Evolutionary conservation across 1,140 invertebrate species (phyloP).

Genomic region (Dryas iulia): DNA sequence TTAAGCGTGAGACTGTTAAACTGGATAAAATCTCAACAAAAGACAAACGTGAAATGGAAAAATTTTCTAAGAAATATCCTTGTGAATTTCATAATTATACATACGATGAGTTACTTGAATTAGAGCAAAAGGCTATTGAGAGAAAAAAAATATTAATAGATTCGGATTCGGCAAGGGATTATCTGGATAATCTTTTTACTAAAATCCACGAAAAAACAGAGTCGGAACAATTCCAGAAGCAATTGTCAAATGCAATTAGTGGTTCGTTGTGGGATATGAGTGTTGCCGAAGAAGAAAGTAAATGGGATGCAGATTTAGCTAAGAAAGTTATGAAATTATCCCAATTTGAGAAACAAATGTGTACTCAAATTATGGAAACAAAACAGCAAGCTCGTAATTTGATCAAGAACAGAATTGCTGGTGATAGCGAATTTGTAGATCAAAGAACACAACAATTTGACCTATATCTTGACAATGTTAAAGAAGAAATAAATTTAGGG

Average conservation of each 20-base stretch:
- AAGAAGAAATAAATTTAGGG: conserved; percentile 68
- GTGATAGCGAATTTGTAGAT: conserved; percentile 72
- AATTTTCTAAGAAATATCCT: conserved; percentile 57
- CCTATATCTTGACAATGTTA: conserved; percentile 67
- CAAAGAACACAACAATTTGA: conserved; percentile 73
- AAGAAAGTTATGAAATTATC: conserved; percentile 82
- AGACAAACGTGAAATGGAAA: conserved; percentile 64
- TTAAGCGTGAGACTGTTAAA: conserved; percentile 24
- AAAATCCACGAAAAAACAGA: conserved; percentile 58
- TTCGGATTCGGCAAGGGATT: conserved; percentile 60
- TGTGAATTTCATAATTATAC: conserved; percentile 63
- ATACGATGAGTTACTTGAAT: conserved; percentile 58
- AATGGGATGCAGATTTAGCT: conserved; percentile 75
- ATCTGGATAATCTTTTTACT: conserved; percentile 57
- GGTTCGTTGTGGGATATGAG: conserved; percentile 62
- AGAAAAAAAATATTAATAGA: conserved; percentile 49
- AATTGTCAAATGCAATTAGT: conserved; percentile 60
- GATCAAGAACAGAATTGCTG: conserved; percentile 73
- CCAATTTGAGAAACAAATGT: conserved; percentile 83
- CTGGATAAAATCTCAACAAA: conserved; percentile 37
- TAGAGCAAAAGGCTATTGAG: conserved; percentile 55
- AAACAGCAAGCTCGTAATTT: conserved; percentile 80
- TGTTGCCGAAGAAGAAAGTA: conserved; percentile 73
- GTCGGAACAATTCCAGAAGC: conserved; percentile 68
- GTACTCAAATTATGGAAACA: conserved; percentile 81